phyloP scores from a whole-genome alignment of 64 coral and sea anemone species.

The Dendrophyllia cribrosa region DNA sequence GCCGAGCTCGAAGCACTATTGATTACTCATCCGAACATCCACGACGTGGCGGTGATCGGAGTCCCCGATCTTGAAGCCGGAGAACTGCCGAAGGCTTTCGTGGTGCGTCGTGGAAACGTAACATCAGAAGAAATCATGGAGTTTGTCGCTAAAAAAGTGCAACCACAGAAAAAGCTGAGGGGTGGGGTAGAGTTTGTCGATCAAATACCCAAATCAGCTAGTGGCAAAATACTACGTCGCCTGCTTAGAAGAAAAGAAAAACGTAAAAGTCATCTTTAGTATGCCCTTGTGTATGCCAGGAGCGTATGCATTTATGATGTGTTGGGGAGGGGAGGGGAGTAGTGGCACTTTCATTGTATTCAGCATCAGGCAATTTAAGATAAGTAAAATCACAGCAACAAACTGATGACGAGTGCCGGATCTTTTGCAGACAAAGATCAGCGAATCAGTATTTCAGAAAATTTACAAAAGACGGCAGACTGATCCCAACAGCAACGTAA shows the following conservation, averaged over 20 bases:
- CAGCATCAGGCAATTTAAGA: no score
- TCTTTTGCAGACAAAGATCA: no score
- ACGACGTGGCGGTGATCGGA: slow-evolving; percentile 77
- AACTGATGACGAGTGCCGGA: no score
- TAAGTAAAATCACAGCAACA: no score
- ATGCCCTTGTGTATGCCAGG: no score
- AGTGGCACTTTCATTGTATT: no score
- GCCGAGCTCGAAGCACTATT: slow-evolving; percentile 76
- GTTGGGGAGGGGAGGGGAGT: no score
- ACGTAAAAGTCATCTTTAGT: background rate
- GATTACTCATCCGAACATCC: slow-evolving; percentile 48
- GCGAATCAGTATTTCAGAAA: no score
- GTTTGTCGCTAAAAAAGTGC: slow-evolving; percentile 45
- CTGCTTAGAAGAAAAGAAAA: slow-evolving; percentile 17
- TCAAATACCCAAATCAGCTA: slow-evolving; percentile 39
- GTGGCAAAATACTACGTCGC: slow-evolving; percentile 63
- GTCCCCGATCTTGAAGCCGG: slow-evolving; percentile 67
- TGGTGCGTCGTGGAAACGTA: slow-evolving; percentile 60
- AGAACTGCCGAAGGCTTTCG: slow-evolving; percentile 81
- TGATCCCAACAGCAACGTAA: no score
- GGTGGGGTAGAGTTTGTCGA: slow-evolving; percentile 76
- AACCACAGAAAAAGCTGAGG: slow-evolving; percentile 65
- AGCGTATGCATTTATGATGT: no score
- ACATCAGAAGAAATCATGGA: slow-evolving; percentile 15
- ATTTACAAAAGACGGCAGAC: no score